These are phyloP conservation scores for Glyptemys insculpta DNA, from an alignment of 2,797 vertebrate genomes.

Conservation along the genomic window DNA sequence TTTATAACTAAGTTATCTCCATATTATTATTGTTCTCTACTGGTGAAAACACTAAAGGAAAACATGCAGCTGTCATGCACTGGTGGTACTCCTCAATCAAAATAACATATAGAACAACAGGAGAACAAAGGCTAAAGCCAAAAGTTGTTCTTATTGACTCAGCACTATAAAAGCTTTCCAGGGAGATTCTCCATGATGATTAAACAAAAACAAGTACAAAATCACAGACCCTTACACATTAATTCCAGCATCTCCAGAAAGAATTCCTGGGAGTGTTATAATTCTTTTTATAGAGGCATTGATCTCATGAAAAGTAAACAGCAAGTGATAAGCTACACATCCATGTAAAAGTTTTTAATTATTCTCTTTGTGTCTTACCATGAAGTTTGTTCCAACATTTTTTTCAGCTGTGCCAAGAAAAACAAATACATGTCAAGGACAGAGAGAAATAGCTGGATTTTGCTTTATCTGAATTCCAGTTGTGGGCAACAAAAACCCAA, in stretches of 20 bases:
- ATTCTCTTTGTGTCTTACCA: neutral
- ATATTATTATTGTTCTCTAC: constrained; percentile 45
- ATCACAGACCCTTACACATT: neutral
- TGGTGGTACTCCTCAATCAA: constrained; percentile 2
- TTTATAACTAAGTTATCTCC: constrained; percentile 59
- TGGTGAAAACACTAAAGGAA: constrained; percentile 32
- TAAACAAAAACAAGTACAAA: neutral
- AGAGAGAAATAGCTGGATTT: constrained; percentile 19
- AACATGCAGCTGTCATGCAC: constrained; percentile 39
- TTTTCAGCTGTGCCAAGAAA: constrained; percentile 60
- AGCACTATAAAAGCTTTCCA: neutral
- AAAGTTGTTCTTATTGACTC: constrained; percentile 1
- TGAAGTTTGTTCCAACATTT: constrained; percentile 25
- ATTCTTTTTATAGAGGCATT: neutral
- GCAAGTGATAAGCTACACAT: neutral
- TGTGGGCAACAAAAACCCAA: constrained; percentile 10
- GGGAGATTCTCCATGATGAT: neutral
- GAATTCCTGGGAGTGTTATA: neutral
- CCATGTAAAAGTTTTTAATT: constrained; percentile 16
- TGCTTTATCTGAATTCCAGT: constrained; percentile 62
- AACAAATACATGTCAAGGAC: constrained; percentile 53
- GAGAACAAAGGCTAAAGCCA: constrained; percentile 36
- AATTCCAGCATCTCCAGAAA: neutral
- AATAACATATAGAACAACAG: neutral
- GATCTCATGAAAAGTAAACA: constrained; percentile 6